These are phyloP conservation scores for Tichodroma muraria DNA, from an alignment of 2,113 vertebrate species.

Conservation along the genomic window DNA sequence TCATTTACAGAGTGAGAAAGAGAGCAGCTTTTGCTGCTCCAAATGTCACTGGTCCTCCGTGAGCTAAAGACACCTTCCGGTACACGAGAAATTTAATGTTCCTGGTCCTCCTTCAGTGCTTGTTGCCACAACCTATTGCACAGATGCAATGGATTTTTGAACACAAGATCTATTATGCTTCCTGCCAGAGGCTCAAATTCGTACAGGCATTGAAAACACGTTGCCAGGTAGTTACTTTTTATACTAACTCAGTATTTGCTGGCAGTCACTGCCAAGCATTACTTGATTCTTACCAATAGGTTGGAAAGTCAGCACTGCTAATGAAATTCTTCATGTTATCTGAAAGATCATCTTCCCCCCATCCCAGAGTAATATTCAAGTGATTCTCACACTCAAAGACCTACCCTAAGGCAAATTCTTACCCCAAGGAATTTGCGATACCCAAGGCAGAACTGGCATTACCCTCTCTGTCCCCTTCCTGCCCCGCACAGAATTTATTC, in stretches of 20 bases:
- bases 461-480: background rate
- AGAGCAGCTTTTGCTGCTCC: background rate
- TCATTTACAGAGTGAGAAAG: background rate
- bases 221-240: constrained; percentile 41
- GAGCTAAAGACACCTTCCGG: background rate
- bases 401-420: background rate
- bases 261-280: background rate
- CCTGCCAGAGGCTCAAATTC: background rate
- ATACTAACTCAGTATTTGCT: background rate
- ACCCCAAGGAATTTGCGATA: background rate
- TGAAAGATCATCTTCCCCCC: background rate
- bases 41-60: background rate
- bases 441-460: background rate
- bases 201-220: background rate
- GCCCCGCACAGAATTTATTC: background rate
- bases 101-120: background rate
- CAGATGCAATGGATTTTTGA: constrained; percentile 24
- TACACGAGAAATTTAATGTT: background rate
- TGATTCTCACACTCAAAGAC: background rate
- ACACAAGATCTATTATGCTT: constrained; percentile 1
- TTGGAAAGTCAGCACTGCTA: background rate
- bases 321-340: background rate
- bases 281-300: background rate
- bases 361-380: background rate
- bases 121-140: background rate